phyloP scores from a whole-genome alignment of 30 jellyfish, hydroid and myxozoan genomes.

The Hydractinia symbiolongicarpus region DNA sequence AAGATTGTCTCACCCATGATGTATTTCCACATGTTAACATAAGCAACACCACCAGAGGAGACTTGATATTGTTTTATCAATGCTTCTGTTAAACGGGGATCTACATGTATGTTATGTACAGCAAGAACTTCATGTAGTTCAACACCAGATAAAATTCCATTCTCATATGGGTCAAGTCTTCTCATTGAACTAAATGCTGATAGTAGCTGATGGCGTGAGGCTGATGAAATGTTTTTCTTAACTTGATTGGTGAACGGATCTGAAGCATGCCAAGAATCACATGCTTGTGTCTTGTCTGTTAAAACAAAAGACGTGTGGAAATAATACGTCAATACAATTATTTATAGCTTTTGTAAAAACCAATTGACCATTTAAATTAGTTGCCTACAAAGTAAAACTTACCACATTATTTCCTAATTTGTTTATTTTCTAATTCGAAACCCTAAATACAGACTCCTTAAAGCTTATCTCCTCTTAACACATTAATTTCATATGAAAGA shows the following conservation, averaged over 20 bases:
- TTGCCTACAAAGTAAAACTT: too few species aligned
- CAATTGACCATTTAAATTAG: too few species aligned
- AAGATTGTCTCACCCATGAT: conserved; percentile 11
- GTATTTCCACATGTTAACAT: conserved; percentile 14
- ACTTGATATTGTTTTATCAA: background rate
- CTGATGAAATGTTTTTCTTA: background rate
- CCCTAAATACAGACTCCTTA: too few species aligned
- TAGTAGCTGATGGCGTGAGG: conserved; percentile 9
- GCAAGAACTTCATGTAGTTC: conserved; percentile 5
- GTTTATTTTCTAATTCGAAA: too few species aligned
- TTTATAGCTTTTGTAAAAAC: too few species aligned
- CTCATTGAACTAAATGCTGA: conserved; percentile 23
- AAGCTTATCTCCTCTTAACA: too few species aligned
- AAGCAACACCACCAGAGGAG: background rate
- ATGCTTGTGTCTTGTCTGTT: background rate
- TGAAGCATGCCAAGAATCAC: background rate
- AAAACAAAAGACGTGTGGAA: background rate
- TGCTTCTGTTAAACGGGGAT: background rate
- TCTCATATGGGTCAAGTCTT: conserved; percentile 2
- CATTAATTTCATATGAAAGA: too few species aligned
- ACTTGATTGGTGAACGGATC: background rate
- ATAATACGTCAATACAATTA: too few species aligned
- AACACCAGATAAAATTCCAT: conserved; percentile 3
- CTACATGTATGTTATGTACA: background rate
- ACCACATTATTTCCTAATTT: too few species aligned